A percentile compares a stretch with the other conserved stretches of the same genome.
Conservation (phyloP, 2,113 vertebrate species). For the Aldabrachelys gigantea region DNA sequence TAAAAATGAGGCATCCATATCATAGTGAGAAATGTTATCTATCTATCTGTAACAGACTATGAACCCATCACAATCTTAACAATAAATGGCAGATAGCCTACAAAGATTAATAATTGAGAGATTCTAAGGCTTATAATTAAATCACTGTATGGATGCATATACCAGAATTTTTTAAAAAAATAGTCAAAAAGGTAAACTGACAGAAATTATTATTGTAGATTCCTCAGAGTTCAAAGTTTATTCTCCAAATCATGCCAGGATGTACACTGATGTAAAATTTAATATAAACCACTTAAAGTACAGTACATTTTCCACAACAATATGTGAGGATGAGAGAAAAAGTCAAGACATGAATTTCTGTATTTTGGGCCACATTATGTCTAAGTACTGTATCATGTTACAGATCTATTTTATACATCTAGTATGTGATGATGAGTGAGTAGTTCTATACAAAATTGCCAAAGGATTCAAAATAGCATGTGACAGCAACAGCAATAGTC, state of each 20-base stretch:
- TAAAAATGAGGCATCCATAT: neutral
- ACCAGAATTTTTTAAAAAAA: constrained; percentile 4
- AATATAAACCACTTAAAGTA: neutral
- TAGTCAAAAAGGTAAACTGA: neutral
- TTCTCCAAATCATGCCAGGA: constrained; percentile 6
- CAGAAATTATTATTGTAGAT: constrained; percentile 31
- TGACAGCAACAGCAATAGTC: neutral
- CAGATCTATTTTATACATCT: neutral
- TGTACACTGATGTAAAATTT: neutral
- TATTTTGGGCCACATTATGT: neutral
- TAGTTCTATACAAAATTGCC: neutral
- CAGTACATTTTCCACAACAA: neutral
- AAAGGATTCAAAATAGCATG: neutral
- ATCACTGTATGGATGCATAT: neutral
- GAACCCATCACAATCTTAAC: neutral
- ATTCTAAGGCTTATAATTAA: constrained; percentile 26
- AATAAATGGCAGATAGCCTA: neutral
- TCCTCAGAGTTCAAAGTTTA: neutral
- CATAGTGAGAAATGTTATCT: neutral
- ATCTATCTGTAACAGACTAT: neutral
- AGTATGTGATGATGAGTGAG: neutral
- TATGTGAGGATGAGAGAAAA: neutral
- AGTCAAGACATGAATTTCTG: neutral
- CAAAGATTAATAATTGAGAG: neutral
- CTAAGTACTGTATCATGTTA: neutral